Evolutionary conservation across 2,888 invertebrate genomes (phyloP).

Genomic region (Tetragonula carbonaria): DNA sequence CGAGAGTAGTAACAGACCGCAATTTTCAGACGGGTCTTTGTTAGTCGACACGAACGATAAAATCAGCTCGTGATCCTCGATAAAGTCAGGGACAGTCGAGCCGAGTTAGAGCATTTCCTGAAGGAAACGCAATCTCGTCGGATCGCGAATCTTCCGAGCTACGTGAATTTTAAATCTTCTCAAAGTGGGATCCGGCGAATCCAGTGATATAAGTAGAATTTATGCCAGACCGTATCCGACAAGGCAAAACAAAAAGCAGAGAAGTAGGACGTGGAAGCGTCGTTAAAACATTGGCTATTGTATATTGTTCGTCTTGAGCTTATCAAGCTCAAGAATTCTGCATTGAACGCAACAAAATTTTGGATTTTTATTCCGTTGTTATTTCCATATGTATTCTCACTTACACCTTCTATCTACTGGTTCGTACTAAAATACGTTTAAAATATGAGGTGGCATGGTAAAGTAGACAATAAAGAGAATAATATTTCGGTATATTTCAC

Average conservation of each 20-base stretch:
- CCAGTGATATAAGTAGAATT: constrained; percentile 60
- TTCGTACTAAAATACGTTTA: too few species aligned
- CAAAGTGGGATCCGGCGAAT: constrained; percentile 45
- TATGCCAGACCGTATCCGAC: constrained; percentile 44
- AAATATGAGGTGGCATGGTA: too few species aligned
- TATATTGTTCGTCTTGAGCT: neutral
- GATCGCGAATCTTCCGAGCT: constrained; percentile 38
- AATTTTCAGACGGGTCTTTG: constrained; percentile 16
- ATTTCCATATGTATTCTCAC: neutral
- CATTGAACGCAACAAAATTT: neutral
- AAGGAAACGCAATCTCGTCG: constrained; percentile 31
- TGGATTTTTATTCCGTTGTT: neutral
- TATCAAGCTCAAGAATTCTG: neutral
- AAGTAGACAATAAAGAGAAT: too few species aligned
- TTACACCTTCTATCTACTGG: neutral
- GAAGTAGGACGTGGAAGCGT: neutral
- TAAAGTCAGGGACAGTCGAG: constrained; percentile 23
- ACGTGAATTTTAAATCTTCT: constrained; percentile 62
- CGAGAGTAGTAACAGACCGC: constrained; percentile 45
- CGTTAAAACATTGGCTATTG: neutral
- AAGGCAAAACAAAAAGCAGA: constrained; percentile 3
- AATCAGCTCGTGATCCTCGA: constrained; percentile 37
- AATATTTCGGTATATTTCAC: too few species aligned
- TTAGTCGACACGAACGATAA: constrained; percentile 35
- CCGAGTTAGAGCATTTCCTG: constrained; percentile 25